A percentile compares a stretch with the other conserved stretches of the same genome.
These are phyloP conservation scores for Stomatorhinus ivindoensis DNA, from an alignment of 2,113 vertebrate genomes.

Conservation along the genomic window DNA sequence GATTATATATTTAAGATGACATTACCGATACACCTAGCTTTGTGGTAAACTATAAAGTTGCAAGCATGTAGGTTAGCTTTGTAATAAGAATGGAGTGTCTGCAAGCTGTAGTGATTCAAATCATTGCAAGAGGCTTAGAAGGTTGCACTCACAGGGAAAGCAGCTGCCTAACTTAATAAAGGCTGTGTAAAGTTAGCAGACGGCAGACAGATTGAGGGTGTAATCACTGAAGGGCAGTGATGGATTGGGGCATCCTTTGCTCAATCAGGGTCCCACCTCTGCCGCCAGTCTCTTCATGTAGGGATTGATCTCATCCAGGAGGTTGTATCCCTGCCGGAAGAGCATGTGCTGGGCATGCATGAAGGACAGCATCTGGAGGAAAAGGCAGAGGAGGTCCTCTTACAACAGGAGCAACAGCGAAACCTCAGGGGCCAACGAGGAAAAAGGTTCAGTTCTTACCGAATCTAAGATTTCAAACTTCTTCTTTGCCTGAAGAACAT, in stretches of 20 bases:
- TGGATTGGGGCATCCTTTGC: neutral
- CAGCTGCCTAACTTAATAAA: neutral
- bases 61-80: neutral
- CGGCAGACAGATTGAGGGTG: neutral
- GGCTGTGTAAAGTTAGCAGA: neutral
- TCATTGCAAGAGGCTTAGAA: neutral
- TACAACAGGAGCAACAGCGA: neutral
- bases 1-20: neutral
- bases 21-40: neutral
- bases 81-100: neutral
- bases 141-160: neutral
- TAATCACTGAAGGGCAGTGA: neutral
- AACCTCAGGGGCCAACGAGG: neutral
- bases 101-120: neutral
- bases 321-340: slow-evolving; percentile 89
- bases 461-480: slow-evolving; percentile 96
- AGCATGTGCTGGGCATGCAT: slow-evolving; percentile 95
- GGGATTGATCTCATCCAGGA: slow-evolving; percentile 84
- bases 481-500: slow-evolving; percentile 96
- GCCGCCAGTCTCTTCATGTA: slow-evolving; percentile 93
- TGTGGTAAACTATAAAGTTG: neutral
- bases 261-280: slow-evolving; percentile 65
- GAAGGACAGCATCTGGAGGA: slow-evolving; percentile 88
- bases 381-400: neutral
- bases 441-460: slow-evolving; percentile 56